Conservation (phyloP, 2,113 vertebrate genomes). For the Polypterus senegalus region DNA sequence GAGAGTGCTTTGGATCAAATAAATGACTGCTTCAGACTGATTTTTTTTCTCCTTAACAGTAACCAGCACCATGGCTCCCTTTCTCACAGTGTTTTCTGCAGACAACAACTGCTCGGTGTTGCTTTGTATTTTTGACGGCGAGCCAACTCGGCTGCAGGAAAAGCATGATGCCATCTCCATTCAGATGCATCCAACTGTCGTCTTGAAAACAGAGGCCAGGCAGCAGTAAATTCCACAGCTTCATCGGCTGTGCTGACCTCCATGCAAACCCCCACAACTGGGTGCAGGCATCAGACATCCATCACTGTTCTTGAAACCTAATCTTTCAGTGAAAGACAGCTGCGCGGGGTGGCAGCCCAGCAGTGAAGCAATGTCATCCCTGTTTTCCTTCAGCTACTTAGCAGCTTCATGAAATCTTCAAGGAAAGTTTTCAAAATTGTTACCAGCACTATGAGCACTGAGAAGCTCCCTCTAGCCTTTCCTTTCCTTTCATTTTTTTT, state of each 20-base stretch:
- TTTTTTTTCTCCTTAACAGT: no score
- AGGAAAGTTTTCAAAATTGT: background rate
- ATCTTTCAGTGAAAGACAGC: constrained; percentile 74
- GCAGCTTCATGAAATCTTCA: constrained; percentile 13
- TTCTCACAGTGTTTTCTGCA: no score
- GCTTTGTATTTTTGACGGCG: background rate
- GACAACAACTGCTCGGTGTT: background rate
- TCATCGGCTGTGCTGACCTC: constrained; percentile 57
- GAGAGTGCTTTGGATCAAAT: no score
- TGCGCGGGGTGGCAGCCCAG: constrained; percentile 46
- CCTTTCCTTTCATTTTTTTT: no score
- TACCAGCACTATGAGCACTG: no score
- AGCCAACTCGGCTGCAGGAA: background rate
- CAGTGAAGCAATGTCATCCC: constrained; percentile 26
- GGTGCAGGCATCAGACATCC: constrained; percentile 73
- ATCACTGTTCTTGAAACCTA: constrained; percentile 73
- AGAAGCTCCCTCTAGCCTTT: no score
- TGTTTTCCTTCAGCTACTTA: constrained; percentile 23
- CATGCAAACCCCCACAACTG: constrained; percentile 67
- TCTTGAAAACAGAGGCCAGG: constrained; percentile 29
- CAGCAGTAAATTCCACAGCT: constrained; percentile 52
- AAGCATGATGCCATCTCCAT: background rate
- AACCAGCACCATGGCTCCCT: no score
- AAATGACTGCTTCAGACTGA: no score
- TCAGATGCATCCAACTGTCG: constrained; percentile 25